Percentiles rank a stretch among this genome's conserved stretches.
Conservation (phyloP, 2,113 vertebrate genomes). For the Mesembrinibis cayennensis region DNA sequence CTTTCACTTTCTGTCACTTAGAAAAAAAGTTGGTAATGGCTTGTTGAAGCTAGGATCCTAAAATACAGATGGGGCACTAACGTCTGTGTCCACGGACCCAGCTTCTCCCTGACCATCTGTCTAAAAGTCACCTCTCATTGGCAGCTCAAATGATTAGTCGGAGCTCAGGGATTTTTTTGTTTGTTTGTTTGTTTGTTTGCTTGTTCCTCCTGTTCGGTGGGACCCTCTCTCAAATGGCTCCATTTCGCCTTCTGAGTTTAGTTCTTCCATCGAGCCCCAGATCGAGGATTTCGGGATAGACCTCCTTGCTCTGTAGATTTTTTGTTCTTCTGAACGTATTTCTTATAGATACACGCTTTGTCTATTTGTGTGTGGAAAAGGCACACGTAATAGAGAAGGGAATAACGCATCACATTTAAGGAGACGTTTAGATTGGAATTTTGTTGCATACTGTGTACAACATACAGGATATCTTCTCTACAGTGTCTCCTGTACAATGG, state of each 20-base stretch:
- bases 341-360: constrained; percentile 53
- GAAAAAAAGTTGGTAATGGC: constrained; percentile 75
- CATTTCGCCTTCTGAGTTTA: constrained; percentile 40
- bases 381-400: constrained; percentile 35
- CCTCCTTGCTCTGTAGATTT: constrained; percentile 30
- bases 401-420: constrained; percentile 23
- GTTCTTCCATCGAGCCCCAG: constrained; percentile 14
- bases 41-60: constrained; percentile 69
- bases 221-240: constrained; percentile 37
- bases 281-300: constrained; percentile 38
- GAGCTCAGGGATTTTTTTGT: constrained; percentile 54
- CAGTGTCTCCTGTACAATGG: not conserved
- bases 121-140: constrained; percentile 64
- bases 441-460: not conserved
- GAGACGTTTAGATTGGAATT: constrained; percentile 32
- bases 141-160: constrained; percentile 64
- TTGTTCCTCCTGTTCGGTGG: constrained; percentile 59
- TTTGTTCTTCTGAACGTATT: constrained; percentile 44
- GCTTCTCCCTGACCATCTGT: constrained; percentile 73
- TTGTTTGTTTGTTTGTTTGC: constrained; percentile 67
- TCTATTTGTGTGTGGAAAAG: constrained; percentile 47
- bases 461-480: constrained; percentile 5
- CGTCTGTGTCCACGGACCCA: constrained; percentile 57
- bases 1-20: constrained; percentile 72
- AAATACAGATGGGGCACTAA: constrained; percentile 71